A percentile compares a stretch with the other conserved stretches of the same genome.
phyloP scores from a whole-genome alignment of 2,113 vertebrate species.

The Eira barbara region DNA sequence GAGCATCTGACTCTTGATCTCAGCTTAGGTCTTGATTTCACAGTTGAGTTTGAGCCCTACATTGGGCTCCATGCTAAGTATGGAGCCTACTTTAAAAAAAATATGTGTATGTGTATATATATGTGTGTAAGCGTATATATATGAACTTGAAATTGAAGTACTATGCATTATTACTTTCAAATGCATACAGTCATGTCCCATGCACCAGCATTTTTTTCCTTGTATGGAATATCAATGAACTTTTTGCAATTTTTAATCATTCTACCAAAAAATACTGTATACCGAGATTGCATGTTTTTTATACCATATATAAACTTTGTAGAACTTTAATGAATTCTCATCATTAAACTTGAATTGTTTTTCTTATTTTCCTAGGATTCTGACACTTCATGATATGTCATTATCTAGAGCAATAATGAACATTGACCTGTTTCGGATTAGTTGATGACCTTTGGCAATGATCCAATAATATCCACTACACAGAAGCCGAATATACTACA shows the following conservation, averaged over 20 bases:
- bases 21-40: neutral
- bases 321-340: neutral
- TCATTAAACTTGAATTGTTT: slow-evolving; percentile 55
- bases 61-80: neutral
- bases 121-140: neutral
- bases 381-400: slow-evolving; percentile 62
- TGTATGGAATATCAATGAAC: neutral
- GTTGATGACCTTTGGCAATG: slow-evolving; percentile 78
- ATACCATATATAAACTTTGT: neutral
- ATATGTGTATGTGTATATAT: neutral
- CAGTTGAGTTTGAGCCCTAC: neutral
- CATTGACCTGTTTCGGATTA: slow-evolving; percentile 79
- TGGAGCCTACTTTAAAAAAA: neutral
- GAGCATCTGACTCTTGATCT: neutral
- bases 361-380: slow-evolving; percentile 75
- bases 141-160: neutral
- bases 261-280: neutral
- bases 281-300: neutral
- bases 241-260: slow-evolving; percentile 1
- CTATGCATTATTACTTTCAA: neutral
- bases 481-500: slow-evolving; percentile 75
- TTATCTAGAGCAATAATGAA: slow-evolving; percentile 78
- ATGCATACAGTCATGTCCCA: neutral
- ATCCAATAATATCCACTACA: slow-evolving; percentile 69
- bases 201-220: neutral